These are phyloP conservation scores for Octodonta nipae DNA, from an alignment of 2,888 invertebrate species.

Conservation along the genomic window DNA sequence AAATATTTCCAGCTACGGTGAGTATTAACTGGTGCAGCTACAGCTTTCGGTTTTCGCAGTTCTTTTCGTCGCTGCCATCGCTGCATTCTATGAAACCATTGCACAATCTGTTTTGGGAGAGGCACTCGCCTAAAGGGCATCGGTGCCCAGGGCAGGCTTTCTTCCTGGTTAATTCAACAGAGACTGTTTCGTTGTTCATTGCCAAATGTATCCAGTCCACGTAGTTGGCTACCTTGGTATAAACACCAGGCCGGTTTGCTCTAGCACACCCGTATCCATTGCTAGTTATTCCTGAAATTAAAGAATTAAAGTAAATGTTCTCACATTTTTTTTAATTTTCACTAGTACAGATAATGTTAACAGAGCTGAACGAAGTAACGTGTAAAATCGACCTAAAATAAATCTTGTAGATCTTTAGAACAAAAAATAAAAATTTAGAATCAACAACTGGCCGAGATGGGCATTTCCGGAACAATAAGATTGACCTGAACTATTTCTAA, in stretches of 20 bases:
- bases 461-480: too few species aligned
- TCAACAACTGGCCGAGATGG: too few species aligned
- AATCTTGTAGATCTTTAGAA: too few species aligned
- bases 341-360: too few species aligned
- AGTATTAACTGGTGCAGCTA: too few species aligned
- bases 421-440: too few species aligned
- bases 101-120: constrained; percentile 56
- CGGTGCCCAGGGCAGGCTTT: constrained; percentile 51
- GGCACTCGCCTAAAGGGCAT: constrained; percentile 63
- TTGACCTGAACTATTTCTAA: too few species aligned
- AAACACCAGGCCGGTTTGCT: constrained; percentile 65
- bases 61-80: constrained; percentile 59
- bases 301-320: too few species aligned
- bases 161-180: constrained; percentile 13
- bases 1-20: too few species aligned
- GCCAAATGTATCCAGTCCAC: constrained; percentile 55
- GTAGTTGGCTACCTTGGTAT: constrained; percentile 66
- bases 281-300: constrained; percentile 52
- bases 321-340: too few species aligned
- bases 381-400: too few species aligned
- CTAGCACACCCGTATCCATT: constrained; percentile 71
- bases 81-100: constrained; percentile 68
- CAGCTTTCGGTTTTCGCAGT: constrained; percentile 36
- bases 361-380: too few species aligned
- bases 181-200: constrained; percentile 27